A percentile compares a stretch with the other conserved stretches of the same genome.
Evolutionary conservation across 2,797 vertebrate genomes (phyloP).

Genomic region (Hydrophis major): DNA sequence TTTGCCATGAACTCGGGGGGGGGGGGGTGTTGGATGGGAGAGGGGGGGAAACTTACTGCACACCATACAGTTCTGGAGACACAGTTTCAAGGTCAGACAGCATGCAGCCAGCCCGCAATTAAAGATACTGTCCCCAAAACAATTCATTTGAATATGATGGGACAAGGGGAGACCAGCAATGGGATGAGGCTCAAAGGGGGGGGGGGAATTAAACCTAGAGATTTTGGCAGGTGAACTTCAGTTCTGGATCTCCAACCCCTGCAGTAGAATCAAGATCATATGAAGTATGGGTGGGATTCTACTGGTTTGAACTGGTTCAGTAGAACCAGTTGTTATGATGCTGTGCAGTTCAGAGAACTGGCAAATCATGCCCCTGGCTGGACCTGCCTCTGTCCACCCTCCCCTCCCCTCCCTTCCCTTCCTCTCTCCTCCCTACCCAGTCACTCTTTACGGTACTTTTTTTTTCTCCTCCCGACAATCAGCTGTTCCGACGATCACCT

Average conservation of each 20-base stretch:
- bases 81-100: neutral
- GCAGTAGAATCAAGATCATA: too few species aligned
- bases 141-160: neutral
- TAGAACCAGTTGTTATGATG: too few species aligned
- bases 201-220: neutral
- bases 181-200: neutral
- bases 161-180: neutral
- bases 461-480: too few species aligned
- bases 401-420: too few species aligned
- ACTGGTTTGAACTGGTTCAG: too few species aligned
- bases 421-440: too few species aligned
- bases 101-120: neutral
- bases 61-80: neutral
- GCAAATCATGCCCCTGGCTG: too few species aligned
- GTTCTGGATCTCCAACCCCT: neutral
- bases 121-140: neutral
- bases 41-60: neutral
- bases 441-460: too few species aligned
- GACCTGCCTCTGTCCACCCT: too few species aligned
- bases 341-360: too few species aligned
- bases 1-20: neutral
- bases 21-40: neutral
- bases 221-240: neutral
- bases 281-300: too few species aligned
- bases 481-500: too few species aligned